Evolutionary conservation across 2,797 vertebrate genomes (phyloP).

Genomic region (Sylvia borin): DNA sequence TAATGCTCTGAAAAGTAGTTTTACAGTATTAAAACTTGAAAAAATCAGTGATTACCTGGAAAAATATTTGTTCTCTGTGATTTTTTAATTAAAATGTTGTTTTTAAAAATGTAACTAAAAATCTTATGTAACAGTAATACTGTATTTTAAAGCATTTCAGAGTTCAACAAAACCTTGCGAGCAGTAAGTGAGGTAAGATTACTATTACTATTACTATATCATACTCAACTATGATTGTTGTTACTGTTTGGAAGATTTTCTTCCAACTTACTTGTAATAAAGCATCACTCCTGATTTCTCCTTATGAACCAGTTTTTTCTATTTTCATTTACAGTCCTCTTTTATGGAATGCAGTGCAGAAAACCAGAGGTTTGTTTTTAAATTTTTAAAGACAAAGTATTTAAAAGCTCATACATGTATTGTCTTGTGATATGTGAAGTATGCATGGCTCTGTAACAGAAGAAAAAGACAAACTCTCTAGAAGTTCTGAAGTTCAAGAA

Average conservation of each 20-base stretch:
- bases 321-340: slow-evolving; percentile 69
- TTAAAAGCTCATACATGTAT: not conserved
- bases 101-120: not conserved
- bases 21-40: not conserved
- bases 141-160: slow-evolving; percentile 74
- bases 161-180: slow-evolving; percentile 76
- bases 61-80: not conserved
- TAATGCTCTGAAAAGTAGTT: not conserved
- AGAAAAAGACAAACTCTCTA: not conserved
- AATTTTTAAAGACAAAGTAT: not conserved
- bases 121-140: not conserved
- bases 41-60: not conserved
- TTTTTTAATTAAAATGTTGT: not conserved
- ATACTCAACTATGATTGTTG: too few relatives aligned
- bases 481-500: not conserved
- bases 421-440: not conserved
- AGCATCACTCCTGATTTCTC: not conserved
- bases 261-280: not conserved
- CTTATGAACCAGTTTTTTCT: slow-evolving; percentile 1
- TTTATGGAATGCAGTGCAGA: slow-evolving; percentile 70
- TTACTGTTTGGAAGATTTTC: not conserved
- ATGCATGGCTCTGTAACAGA: not conserved
- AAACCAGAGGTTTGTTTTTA: slow-evolving; percentile 75
- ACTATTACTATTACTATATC: too few relatives aligned
- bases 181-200: slow-evolving; percentile 74